A percentile compares a stretch with the other conserved stretches of the same genome.
phyloP scores from a whole-genome alignment of 1,140 invertebrate species.

The Aphaenogaster ashmeadi region DNA sequence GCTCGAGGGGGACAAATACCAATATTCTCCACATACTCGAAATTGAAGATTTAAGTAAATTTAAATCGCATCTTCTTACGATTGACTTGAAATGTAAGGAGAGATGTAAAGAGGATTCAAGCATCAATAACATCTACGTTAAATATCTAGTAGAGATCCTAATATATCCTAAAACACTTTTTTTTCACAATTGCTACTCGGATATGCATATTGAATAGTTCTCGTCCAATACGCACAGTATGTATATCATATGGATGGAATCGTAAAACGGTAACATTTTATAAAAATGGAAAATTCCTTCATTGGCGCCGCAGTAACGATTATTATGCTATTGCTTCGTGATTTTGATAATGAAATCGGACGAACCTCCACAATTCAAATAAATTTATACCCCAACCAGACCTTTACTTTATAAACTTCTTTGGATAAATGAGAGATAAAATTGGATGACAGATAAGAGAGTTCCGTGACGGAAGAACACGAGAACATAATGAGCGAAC shows the following conservation, averaged over 20 bases:
- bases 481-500: constrained; percentile 5
- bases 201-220: constrained; percentile 54
- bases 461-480: background rate
- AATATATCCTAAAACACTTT: constrained; percentile 34
- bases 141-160: constrained; percentile 43
- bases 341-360: constrained; percentile 44
- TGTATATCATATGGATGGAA: constrained; percentile 48
- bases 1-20: background rate
- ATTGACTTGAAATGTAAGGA: constrained; percentile 29
- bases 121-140: constrained; percentile 40
- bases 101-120: constrained; percentile 6
- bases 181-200: constrained; percentile 26
- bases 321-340: constrained; percentile 57
- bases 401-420: background rate
- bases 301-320: constrained; percentile 26
- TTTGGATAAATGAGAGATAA: constrained; percentile 33
- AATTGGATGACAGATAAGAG: constrained; percentile 18
- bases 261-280: constrained; percentile 51
- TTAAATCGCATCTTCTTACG: constrained; percentile 17
- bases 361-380: constrained; percentile 10
- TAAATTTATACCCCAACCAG: constrained; percentile 7
- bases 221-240: constrained; percentile 21
- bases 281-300: constrained; percentile 62
- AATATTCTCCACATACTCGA: background rate
- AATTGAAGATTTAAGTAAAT: constrained; percentile 35